phyloP scores from a whole-genome alignment of 1,140 invertebrate species.

The Dufourea novaeangliae region DNA sequence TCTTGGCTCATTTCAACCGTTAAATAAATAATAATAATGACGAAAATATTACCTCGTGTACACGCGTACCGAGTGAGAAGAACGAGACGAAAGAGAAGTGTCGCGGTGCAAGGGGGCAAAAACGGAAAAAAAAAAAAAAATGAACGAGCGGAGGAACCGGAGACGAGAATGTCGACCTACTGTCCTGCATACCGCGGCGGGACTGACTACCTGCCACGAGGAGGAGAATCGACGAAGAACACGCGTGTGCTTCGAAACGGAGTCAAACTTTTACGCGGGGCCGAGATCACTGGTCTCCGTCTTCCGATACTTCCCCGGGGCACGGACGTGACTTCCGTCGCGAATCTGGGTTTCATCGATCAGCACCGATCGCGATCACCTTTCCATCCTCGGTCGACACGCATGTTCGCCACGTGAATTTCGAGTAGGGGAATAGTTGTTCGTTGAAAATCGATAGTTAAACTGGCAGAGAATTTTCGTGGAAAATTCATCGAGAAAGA shows the following conservation, averaged over 20 bases:
- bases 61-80: background rate
- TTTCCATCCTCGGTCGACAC: background rate
- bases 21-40: no score
- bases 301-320: no score
- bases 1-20: no score
- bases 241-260: background rate
- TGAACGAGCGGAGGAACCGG: background rate
- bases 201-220: slow-evolving; percentile 24
- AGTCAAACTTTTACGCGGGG: slow-evolving; percentile 13
- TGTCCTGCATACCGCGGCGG: slow-evolving; percentile 67
- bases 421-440: no score
- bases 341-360: background rate
- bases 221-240: background rate
- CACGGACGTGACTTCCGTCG: no score
- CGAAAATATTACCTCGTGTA: no score
- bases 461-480: no score
- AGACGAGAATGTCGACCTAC: slow-evolving; percentile 65
- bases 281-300: background rate
- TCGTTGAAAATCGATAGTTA: no score
- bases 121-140: slow-evolving; percentile 26
- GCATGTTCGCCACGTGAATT: no score
- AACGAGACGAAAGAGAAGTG: background rate
- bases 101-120: background rate
- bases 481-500: no score
- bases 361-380: background rate